A percentile compares a stretch with the other conserved stretches of the same genome.
phyloP scores from a whole-genome alignment of 1,140 invertebrate species.

The Penaeus vannamei region DNA sequence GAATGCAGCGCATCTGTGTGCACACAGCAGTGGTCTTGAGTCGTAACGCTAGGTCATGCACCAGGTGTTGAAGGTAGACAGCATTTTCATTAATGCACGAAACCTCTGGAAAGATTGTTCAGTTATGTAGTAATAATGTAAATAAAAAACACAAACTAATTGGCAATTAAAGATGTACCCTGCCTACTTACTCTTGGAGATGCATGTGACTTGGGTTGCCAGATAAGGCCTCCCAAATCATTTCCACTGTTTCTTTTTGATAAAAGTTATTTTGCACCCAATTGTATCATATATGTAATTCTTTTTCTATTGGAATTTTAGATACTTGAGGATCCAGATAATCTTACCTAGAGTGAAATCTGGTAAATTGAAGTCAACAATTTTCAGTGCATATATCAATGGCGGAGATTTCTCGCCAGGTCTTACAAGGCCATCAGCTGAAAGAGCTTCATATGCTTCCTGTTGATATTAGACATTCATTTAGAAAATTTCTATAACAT shows the following conservation, averaged over 20 bases:
- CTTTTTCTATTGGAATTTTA: neutral
- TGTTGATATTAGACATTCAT: slow-evolving; percentile 72
- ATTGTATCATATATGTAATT: too few species aligned
- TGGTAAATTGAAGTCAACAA: slow-evolving; percentile 85
- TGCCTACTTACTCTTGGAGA: too few species aligned
- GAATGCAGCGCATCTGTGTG: slow-evolving; percentile 83
- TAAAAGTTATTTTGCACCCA: too few species aligned
- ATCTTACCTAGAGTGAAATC: slow-evolving; percentile 86
- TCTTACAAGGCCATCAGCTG: slow-evolving; percentile 81
- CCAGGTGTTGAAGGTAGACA: slow-evolving; percentile 80
- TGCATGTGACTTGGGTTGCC: too few species aligned
- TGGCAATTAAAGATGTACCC: too few species aligned
- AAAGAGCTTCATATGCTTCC: slow-evolving; percentile 89
- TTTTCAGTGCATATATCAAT: slow-evolving; percentile 89
- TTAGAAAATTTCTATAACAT: neutral
- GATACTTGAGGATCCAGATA: neutral
- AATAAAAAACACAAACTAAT: neutral
- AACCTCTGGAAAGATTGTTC: slow-evolving; percentile 80
- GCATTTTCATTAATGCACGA: slow-evolving; percentile 88
- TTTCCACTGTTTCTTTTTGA: too few species aligned
- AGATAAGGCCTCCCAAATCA: too few species aligned
- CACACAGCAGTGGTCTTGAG: slow-evolving; percentile 86
- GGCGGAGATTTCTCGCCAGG: slow-evolving; percentile 81
- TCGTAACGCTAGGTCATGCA: slow-evolving; percentile 85
- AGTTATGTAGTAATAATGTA: neutral